Evolutionary conservation across 2,797 vertebrate species (phyloP).

Genomic region (Mus caroli): DNA sequence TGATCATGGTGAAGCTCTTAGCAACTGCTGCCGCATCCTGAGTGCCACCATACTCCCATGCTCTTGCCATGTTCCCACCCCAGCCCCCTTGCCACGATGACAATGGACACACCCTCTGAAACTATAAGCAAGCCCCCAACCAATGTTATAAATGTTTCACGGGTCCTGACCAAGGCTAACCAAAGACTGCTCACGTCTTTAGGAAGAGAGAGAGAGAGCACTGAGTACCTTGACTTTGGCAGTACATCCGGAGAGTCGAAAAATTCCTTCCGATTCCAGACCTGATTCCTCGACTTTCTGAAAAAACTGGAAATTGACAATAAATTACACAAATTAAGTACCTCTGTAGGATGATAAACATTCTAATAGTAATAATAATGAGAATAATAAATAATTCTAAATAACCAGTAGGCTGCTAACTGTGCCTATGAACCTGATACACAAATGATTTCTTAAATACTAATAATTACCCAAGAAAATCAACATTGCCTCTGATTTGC

Average conservation of each 20-base stretch:
- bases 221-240: constrained; percentile 95
- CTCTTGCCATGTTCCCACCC: background rate
- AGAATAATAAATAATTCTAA: background rate
- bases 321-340: constrained; percentile 61
- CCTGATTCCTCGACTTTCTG: constrained; percentile 95
- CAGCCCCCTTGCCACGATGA: background rate
- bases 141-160: background rate
- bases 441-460: background rate
- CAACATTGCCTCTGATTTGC: background rate
- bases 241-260: constrained; percentile 96
- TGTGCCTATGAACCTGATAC: background rate
- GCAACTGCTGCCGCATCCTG: background rate
- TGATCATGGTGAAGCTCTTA: background rate
- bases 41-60: too few relatives aligned
- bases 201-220: background rate
- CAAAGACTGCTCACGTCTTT: background rate
- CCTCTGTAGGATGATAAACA: background rate
- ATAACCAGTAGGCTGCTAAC: background rate
- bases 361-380: background rate
- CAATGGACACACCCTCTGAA: background rate
- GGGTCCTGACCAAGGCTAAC: background rate
- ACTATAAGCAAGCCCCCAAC: background rate
- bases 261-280: constrained; percentile 97
- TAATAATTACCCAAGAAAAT: background rate
- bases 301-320: constrained; percentile 91